Evolutionary conservation across 2,888 invertebrate species (phyloP), one percentile per base, ranked within the genome.

Genomic region (Chloroclysta siterata): DNA sequence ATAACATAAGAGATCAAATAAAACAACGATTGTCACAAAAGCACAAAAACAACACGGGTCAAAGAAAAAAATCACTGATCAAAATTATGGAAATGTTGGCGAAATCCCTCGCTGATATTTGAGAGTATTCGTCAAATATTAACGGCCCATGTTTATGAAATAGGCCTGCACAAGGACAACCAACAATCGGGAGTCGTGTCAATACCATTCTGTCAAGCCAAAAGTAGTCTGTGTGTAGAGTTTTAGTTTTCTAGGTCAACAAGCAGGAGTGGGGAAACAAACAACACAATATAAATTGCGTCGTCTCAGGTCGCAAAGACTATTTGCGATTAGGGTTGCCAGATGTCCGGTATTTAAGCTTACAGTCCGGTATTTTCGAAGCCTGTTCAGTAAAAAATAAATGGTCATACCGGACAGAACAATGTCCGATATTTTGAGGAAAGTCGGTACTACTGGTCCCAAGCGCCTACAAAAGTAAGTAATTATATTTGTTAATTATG

Each of bases 191-290:
- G 54, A 66, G 54, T 66, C 65, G 60, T 66, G 65, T 70, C 68
- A 69, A 65, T 65, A 66, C 60, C 46, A 66, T 68, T 52, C 55
- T 51, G 53, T 63, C 59, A 57, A 62, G 52, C 46, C 55, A 64
- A 63, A 64, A 65, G 59, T 65, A 56, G 59, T 41, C 59, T 65
- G 65, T 66, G 60, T 64, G 58, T 56, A 61, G 63, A 69, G 66
- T 66, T 68, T 69, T 62, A 42, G 53, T 55, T 72, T 70, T 72
- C 66, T 72, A 55, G 65, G 70, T 66, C 66, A 69, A 70, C 61
- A 70, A 64, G 70, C 67, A 67, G 46, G 36, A 36, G 33, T 39
- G 55, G 17, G 63, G 61, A 53, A 69, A 63, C 60, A 69, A 69
- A 60, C 56, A 50, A 44, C 61, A 41, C 36, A 52, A 36, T 54